Conservation (phyloP, 2,797 vertebrate species). For the Hydrolagus colliei region DNA sequence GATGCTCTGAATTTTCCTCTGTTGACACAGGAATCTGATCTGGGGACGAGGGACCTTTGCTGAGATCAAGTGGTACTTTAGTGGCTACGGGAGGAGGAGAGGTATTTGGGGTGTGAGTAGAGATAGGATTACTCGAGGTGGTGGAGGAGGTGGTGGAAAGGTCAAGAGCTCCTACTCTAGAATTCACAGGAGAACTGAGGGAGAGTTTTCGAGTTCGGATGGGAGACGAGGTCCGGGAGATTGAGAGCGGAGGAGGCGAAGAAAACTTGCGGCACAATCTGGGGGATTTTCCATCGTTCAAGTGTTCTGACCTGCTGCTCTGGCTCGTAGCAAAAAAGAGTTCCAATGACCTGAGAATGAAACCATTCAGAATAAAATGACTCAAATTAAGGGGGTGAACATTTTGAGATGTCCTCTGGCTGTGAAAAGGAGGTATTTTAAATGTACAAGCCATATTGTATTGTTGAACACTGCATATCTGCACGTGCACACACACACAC, state of each 20-base stretch:
- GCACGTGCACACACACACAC: no score
- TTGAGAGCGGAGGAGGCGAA: constrained; percentile 80
- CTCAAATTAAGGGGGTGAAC: not conserved
- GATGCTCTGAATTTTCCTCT: constrained; percentile 68
- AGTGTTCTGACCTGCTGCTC: constrained; percentile 74
- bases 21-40: constrained; percentile 68
- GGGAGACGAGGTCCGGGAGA: constrained; percentile 81
- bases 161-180: constrained; percentile 74
- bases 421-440: not conserved
- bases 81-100: constrained; percentile 71
- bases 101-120: constrained; percentile 60
- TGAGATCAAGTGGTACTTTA: constrained; percentile 68
- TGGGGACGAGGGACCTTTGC: constrained; percentile 65
- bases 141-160: constrained; percentile 60
- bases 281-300: constrained; percentile 80
- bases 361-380: not conserved
- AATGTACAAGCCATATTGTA: not conserved
- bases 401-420: not conserved
- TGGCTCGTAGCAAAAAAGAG: constrained; percentile 88
- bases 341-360: constrained; percentile 75
- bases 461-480: no score
- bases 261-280: constrained; percentile 91
- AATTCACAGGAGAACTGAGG: constrained; percentile 78
- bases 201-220: constrained; percentile 85
- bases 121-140: constrained; percentile 58